phyloP scores from a whole-genome alignment of 2,888 invertebrate genomes.

The Agriotes lineatus region DNA sequence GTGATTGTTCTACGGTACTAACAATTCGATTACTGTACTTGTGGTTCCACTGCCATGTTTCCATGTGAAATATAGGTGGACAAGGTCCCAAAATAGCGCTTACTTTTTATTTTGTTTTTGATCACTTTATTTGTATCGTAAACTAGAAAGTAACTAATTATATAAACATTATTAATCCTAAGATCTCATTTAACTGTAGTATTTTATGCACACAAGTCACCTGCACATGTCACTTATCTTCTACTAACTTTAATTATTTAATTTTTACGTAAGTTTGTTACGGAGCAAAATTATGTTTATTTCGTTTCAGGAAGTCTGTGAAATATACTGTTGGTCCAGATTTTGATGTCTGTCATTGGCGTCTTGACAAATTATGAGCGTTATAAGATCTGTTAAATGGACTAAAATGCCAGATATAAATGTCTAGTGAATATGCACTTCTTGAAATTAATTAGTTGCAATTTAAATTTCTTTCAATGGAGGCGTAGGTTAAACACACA shows the following conservation, averaged over 20 bases:
- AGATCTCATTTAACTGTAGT: constrained; percentile 11
- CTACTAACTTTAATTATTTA: constrained; percentile 5
- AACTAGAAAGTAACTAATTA: constrained; percentile 4
- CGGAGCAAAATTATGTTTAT: neutral
- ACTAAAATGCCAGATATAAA: too few relatives aligned
- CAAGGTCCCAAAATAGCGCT: constrained; percentile 30
- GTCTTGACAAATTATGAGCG: too few relatives aligned
- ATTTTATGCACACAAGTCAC: constrained; percentile 33
- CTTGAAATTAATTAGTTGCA: too few relatives aligned
- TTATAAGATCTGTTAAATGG: too few relatives aligned
- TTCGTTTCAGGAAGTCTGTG: too few relatives aligned
- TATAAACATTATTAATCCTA: neutral
- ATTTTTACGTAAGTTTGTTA: neutral
- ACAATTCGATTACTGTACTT: constrained; percentile 34
- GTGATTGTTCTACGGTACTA: constrained; percentile 44
- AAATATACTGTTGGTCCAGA: too few relatives aligned
- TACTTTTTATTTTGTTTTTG: constrained; percentile 45
- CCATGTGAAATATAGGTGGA: constrained; percentile 34
- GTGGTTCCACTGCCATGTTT: constrained; percentile 40
- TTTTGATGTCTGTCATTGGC: too few relatives aligned
- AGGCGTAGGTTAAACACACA: too few relatives aligned
- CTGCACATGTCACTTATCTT: constrained; percentile 29
- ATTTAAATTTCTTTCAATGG: too few relatives aligned
- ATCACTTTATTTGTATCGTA: constrained; percentile 30
- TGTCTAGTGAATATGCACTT: too few relatives aligned